Evolutionary conservation across 2,888 invertebrate genomes (phyloP).

Genomic region (Epinotia nisella): DNA sequence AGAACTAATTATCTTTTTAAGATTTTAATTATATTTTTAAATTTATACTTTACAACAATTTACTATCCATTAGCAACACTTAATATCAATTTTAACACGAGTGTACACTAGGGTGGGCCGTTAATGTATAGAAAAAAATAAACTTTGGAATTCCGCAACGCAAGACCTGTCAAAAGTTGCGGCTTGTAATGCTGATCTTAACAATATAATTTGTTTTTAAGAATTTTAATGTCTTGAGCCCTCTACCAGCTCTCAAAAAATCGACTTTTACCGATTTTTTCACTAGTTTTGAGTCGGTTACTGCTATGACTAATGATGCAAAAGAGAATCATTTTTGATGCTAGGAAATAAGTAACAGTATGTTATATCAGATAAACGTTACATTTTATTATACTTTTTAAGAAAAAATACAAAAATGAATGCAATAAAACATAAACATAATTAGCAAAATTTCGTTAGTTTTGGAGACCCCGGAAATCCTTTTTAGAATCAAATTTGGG

Average conservation of each 20-base stretch:
- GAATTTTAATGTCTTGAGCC: neutral
- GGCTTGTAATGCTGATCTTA: neutral
- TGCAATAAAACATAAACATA: too few species aligned
- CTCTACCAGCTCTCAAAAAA: constrained; percentile 2
- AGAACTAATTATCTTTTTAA: too few species aligned
- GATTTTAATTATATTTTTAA: too few species aligned
- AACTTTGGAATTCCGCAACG: neutral
- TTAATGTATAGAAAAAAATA: neutral
- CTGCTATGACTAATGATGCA: neutral
- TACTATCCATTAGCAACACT: too few species aligned
- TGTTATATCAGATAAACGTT: neutral
- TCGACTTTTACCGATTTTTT: neutral
- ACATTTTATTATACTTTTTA: neutral
- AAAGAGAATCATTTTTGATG: neutral
- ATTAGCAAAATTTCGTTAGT: neutral
- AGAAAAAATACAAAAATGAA: too few species aligned
- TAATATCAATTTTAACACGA: too few species aligned
- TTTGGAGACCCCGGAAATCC: neutral
- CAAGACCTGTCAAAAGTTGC: constrained; percentile 4
- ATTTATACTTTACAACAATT: too few species aligned
- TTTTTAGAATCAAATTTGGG: constrained; percentile 17
- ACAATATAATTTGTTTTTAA: neutral
- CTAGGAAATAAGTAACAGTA: neutral
- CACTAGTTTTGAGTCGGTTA: neutral
- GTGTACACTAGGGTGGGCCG: too few species aligned